Conservation (phyloP, 2,888 invertebrate species). For the Boloria selene region DNA sequence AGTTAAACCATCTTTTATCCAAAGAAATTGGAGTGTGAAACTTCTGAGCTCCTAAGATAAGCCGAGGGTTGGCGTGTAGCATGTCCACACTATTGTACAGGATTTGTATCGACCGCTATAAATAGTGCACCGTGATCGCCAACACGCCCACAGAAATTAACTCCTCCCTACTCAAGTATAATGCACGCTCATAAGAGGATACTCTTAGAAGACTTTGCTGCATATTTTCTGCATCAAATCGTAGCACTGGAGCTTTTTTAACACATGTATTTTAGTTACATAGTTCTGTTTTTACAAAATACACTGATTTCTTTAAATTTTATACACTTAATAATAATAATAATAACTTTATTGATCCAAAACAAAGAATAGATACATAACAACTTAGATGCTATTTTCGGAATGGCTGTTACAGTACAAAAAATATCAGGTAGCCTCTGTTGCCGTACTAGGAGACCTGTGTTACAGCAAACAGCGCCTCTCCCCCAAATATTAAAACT, state of each 20-base stretch:
- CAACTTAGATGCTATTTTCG: too few species aligned
- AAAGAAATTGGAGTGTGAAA: slow-evolving; percentile 11
- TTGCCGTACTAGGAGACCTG: too few species aligned
- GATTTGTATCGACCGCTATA: slow-evolving; percentile 49
- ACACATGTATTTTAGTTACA: too few species aligned
- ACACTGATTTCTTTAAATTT: too few species aligned
- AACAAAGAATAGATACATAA: too few species aligned
- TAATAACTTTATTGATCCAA: too few species aligned
- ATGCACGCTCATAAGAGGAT: slow-evolving; percentile 7
- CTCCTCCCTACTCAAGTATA: slow-evolving; percentile 11
- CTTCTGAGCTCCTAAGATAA: slow-evolving; percentile 49
- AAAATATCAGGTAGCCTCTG: too few species aligned
- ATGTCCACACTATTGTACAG: slow-evolving; percentile 47
- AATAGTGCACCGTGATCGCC: slow-evolving; percentile 38
- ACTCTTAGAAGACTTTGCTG: background rate
- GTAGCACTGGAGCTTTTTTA: background rate
- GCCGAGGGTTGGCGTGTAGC: slow-evolving; percentile 50
- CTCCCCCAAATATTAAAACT: too few species aligned
- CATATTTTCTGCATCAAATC: background rate
- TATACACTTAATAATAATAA: too few species aligned
- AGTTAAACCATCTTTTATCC: slow-evolving; percentile 13
- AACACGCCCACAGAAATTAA: slow-evolving; percentile 36
- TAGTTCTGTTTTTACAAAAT: too few species aligned
- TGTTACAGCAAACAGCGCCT: too few species aligned
- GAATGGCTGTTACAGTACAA: too few species aligned